phyloP scores from a whole-genome alignment of 2,797 vertebrate genomes.

The Halcyon badia region DNA sequence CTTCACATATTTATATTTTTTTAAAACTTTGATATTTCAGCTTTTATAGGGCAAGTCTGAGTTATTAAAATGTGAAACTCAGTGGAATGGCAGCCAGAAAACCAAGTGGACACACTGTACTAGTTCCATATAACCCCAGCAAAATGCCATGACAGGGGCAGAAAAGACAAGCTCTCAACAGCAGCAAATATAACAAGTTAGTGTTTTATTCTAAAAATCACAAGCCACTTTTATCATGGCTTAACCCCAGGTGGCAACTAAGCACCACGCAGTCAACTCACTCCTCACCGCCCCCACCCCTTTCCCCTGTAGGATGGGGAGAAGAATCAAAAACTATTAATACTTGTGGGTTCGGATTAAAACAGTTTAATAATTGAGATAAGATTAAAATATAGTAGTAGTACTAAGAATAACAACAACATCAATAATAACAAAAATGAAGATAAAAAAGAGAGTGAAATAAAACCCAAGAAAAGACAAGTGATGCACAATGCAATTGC shows the following conservation, averaged over 20 bases:
- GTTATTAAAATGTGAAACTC: background rate
- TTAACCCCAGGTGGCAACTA: background rate
- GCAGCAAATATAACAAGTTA: background rate
- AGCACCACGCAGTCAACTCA: too few species aligned
- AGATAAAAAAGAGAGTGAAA: too few species aligned
- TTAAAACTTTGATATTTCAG: background rate
- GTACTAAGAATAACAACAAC: background rate
- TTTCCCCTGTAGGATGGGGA: too few species aligned
- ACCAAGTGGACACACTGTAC: background rate
- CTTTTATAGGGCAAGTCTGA: background rate
- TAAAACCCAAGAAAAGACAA: too few species aligned
- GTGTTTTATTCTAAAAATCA: background rate
- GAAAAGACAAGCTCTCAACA: background rate
- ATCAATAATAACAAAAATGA: too few species aligned
- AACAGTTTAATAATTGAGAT: background rate
- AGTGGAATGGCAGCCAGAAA: background rate
- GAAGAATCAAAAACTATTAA: too few species aligned
- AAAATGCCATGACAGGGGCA: background rate
- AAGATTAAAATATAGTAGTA: background rate
- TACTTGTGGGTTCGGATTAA: too few species aligned
- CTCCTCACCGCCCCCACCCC: too few species aligned
- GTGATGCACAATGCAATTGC: background rate
- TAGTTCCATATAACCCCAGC: background rate
- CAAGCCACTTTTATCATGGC: background rate
- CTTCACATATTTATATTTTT: background rate